Evolutionary conservation across 2,888 invertebrate genomes (phyloP).

Genomic region (Tetropium fuscum): DNA sequence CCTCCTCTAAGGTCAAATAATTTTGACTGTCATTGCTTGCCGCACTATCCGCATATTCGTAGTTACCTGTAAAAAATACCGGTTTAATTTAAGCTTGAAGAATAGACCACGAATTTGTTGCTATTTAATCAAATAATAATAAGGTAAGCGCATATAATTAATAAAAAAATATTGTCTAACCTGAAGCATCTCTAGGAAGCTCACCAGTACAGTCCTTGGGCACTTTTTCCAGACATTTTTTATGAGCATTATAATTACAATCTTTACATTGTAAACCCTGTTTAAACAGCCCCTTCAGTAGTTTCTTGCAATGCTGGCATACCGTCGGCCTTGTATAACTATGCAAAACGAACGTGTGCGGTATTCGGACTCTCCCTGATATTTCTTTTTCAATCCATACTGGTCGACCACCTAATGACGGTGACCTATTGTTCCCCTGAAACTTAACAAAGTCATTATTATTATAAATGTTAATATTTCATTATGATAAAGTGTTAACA

Average conservation of each 20-base stretch:
- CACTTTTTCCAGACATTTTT: conserved; percentile 91
- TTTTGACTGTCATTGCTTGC: conserved; percentile 69
- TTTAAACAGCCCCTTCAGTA: conserved; percentile 94
- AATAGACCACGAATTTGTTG: too few species aligned
- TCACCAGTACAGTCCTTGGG: conserved; percentile 93
- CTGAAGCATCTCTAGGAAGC: conserved; percentile 70
- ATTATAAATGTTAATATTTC: too few species aligned
- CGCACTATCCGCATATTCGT: conserved; percentile 69
- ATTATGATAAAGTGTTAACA: too few species aligned
- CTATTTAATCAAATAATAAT: too few species aligned
- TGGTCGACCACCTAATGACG: conserved; percentile 77
- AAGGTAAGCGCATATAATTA: not conserved
- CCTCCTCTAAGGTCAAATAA: conserved; percentile 67
- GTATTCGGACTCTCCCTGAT: conserved; percentile 77
- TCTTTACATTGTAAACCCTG: conserved; percentile 98
- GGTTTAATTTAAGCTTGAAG: too few species aligned
- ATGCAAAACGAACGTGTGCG: conserved; percentile 97
- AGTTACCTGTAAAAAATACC: conserved; percentile 56
- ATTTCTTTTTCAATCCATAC: conserved; percentile 80
- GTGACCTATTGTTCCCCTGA: conserved; percentile 73
- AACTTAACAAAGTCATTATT: conserved; percentile 43
- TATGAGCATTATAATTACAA: conserved; percentile 96
- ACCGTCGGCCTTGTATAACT: conserved; percentile 97
- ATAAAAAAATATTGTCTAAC: conserved; percentile 43
- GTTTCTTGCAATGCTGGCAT: conserved; percentile 95